phyloP scores from a whole-genome alignment of 1,140 invertebrate genomes.

The Teleogryllus occipitalis region DNA sequence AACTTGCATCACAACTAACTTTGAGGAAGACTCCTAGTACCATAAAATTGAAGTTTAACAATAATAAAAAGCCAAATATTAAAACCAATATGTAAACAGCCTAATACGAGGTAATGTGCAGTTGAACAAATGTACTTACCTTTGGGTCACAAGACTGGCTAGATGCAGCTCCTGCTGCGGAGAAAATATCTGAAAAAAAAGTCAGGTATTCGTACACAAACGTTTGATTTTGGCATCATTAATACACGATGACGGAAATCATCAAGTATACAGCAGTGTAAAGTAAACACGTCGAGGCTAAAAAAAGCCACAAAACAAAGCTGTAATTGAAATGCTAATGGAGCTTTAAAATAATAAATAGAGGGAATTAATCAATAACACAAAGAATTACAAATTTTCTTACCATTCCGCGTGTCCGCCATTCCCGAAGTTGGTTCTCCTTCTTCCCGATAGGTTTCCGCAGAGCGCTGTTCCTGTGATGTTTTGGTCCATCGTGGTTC shows the following conservation, averaged over 20 bases:
- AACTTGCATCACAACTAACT: not conserved
- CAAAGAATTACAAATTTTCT: not conserved
- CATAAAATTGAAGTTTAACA: not conserved
- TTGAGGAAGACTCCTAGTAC: not conserved
- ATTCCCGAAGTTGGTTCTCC: not conserved
- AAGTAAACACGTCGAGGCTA: no score
- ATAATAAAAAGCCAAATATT: not conserved
- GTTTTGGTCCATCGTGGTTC: not conserved
- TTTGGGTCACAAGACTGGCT: not conserved
- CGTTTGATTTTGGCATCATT: no score
- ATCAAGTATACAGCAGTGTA: no score
- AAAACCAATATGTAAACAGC: no score
- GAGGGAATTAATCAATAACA: not conserved
- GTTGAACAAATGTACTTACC: not conserved
- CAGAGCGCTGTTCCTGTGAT: not conserved
- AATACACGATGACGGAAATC: no score
- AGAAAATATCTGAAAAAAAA: not conserved
- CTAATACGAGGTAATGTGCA: no score
- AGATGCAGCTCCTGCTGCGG: not conserved
- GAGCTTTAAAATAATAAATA: no score
- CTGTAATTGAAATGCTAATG: no score
- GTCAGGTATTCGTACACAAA: no score
- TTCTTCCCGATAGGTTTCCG: not conserved
- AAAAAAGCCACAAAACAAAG: no score
- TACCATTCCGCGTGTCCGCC: not conserved